Percentiles rank a stretch among this genome's conserved stretches.
phyloP scores from a whole-genome alignment of 2,113 vertebrate species.

The Oryzias melastigma region DNA sequence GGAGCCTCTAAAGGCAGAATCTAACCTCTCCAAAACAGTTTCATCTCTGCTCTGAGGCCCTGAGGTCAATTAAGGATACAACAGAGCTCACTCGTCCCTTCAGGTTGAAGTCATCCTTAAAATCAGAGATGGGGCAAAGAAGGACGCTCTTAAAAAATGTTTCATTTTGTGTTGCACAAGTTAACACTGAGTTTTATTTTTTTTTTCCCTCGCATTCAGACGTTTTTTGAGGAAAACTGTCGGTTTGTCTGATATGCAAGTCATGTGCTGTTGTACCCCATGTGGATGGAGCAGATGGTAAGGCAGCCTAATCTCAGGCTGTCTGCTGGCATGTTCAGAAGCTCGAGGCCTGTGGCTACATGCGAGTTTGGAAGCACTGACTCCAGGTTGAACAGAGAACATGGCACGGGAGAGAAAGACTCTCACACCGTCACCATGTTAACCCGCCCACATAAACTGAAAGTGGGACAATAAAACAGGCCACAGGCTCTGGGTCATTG shows the following conservation, averaged over 20 bases:
- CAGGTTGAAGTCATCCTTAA: constrained; percentile 39
- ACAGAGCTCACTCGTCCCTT: constrained; percentile 38
- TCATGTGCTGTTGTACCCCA: constrained; percentile 38
- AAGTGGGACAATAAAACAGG: constrained; percentile 51
- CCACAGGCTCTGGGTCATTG: constrained; percentile 52
- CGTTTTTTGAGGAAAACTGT: constrained; percentile 9
- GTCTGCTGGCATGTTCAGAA: constrained; percentile 33
- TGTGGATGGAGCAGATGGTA: constrained; percentile 49
- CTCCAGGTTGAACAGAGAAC: constrained; percentile 19
- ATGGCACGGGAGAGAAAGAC: background rate
- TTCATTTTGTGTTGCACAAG: constrained; percentile 6
- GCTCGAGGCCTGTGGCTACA: constrained; percentile 27
- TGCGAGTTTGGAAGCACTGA: constrained; percentile 20
- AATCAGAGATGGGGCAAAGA: constrained; percentile 5
- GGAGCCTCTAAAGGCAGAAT: constrained; percentile 30
- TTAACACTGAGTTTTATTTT: constrained; percentile 24
- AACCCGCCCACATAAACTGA: constrained; percentile 36
- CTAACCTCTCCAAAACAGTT: constrained; percentile 57
- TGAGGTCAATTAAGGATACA: constrained; percentile 46
- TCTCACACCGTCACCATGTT: constrained; percentile 25
- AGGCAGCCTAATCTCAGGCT: constrained; percentile 31
- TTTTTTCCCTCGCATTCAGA: background rate
- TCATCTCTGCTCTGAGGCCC: constrained; percentile 43
- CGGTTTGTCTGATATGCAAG: constrained; percentile 20
- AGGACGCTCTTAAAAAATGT: constrained; percentile 19